Evolutionary conservation across 2,888 invertebrate genomes (phyloP).

Genomic region (Pinctada fucata): DNA sequence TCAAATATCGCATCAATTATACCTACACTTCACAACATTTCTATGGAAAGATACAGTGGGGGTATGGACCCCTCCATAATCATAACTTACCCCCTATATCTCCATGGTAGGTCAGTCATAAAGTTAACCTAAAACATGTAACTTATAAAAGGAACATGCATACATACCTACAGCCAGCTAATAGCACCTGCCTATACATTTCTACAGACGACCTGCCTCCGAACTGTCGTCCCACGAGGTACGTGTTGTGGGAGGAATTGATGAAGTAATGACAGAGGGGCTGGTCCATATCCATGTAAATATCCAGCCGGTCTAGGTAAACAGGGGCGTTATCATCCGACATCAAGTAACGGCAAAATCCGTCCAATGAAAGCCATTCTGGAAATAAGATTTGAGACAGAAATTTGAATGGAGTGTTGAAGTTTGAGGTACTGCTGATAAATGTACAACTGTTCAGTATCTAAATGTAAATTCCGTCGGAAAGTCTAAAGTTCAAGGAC

Average conservation of each 20-base stretch:
- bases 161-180: constrained; percentile 94
- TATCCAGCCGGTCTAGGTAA: constrained; percentile 97
- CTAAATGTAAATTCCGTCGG: too few species aligned
- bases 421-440: too few species aligned
- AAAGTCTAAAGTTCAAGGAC: too few species aligned
- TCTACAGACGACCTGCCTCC: constrained; percentile 98
- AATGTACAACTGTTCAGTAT: too few species aligned
- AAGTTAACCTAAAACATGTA: too few species aligned
- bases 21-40: too few species aligned
- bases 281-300: constrained; percentile 96
- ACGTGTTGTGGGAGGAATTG: constrained; percentile 85
- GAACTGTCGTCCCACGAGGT: constrained; percentile 86
- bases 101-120: too few species aligned
- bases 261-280: constrained; percentile 98
- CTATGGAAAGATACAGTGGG: too few species aligned
- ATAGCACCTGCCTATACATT: constrained; percentile 97
- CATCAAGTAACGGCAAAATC: constrained; percentile 98
- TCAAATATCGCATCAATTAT: too few species aligned
- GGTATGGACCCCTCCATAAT: too few species aligned
- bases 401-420: background rate
- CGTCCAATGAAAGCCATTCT: constrained; percentile 89
- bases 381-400: constrained; percentile 22
- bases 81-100: too few species aligned
- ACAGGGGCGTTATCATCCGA: constrained; percentile 99
- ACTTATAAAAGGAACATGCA: too few species aligned